Percentiles rank a stretch among this genome's conserved stretches.
Conservation (phyloP, 1,140 invertebrate species). For the Drosophila kikkawai region DNA sequence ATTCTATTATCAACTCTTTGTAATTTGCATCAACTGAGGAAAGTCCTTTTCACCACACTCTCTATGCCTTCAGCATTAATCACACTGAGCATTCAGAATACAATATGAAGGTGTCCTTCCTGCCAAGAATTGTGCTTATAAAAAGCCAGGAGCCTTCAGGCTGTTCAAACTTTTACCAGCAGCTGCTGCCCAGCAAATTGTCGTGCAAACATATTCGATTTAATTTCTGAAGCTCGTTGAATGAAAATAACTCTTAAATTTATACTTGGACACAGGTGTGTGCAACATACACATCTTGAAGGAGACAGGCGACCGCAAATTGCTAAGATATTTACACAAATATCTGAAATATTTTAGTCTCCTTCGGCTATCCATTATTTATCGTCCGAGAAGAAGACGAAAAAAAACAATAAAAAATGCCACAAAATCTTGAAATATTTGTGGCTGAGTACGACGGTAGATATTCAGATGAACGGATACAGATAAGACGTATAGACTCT, state of each 20-base stretch:
- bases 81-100: constrained; percentile 7
- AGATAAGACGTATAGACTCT: constrained; percentile 29
- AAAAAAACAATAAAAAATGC: constrained; percentile 20
- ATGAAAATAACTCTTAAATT: constrained; percentile 14
- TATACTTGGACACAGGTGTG: constrained; percentile 1
- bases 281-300: constrained; percentile 7
- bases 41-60: background rate
- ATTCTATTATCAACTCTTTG: constrained; percentile 2
- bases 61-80: background rate
- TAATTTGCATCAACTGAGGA: background rate
- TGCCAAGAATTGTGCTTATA: background rate
- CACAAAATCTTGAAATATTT: constrained; percentile 57
- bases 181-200: constrained; percentile 32
- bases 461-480: constrained; percentile 48
- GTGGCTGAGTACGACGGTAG: constrained; percentile 25
- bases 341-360: constrained; percentile 21
- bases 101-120: background rate
- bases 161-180: constrained; percentile 40
- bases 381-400: background rate
- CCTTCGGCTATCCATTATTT: constrained; percentile 30
- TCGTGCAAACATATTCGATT: constrained; percentile 18
- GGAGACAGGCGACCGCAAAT: constrained; percentile 39
- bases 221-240: constrained; percentile 16
- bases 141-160: background rate
- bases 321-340: constrained; percentile 38